Evolutionary conservation across 1,140 invertebrate species (phyloP), one percentile per base, ranked within the genome.

Genomic region (Drosophila sechellia): DNA sequence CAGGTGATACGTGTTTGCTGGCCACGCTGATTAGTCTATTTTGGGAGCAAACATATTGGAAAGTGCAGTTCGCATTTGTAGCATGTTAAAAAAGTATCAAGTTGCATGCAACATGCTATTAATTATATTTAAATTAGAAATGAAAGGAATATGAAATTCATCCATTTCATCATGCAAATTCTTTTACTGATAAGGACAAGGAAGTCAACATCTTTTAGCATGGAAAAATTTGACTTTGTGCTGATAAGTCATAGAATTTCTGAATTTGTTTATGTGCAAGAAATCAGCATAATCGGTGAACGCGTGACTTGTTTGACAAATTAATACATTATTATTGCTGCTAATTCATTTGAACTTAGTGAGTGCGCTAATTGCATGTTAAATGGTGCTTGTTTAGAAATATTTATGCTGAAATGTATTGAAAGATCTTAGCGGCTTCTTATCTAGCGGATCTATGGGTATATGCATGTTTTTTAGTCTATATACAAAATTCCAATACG

Each of bases 1-100:
- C 17, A 46, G 42, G 27, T 31, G 27, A 6, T 49, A 46, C 17
- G 34, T 81, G 79, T 77, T 71, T 61, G 50, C 49, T 13, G 25
- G 40, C 35, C 56, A 25, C n/a, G n/a, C 12, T 13, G 8, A 49
- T 43, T 34, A n/a, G n/a, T 20, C 8, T 13, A 20, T 12, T 37
- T 13, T 59, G 25, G 11, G 0, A n/a, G 2, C 58, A 56, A 60
- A 56, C 35, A 60, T 15, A 8, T n/a, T 13, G 11, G 3, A 15
- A 20, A 46, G n/a, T 46, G 34, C 15, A n/a, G 1, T 40, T 11
- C 12, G 11, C 15, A 12, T 22, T 11, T 2, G 20, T 2, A 17
- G 11, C 17, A 35, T 17, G 8, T n/a, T 39, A 40, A 11, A 11
- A 37, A 20, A 20, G 20, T 20, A 20, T 20, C 20, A 20, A 20